These are phyloP conservation scores for Drosophila eohydei DNA, from an alignment of 2,888 invertebrate genomes.

Conservation along the genomic window DNA sequence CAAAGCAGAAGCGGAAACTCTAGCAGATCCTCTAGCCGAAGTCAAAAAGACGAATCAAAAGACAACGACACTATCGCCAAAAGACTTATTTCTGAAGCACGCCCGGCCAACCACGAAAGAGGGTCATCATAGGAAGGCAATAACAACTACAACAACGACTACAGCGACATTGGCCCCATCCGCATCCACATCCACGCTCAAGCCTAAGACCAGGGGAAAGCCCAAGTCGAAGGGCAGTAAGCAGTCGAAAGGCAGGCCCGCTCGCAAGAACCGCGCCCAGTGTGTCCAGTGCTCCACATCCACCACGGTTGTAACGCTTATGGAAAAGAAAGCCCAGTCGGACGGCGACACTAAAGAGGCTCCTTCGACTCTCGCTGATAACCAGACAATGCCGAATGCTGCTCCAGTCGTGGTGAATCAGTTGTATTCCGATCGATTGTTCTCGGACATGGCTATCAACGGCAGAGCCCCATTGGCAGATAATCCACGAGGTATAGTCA, in stretches of 20 bases:
- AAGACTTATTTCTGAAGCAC: constrained; percentile 45
- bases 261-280: not conserved
- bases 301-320: constrained; percentile 15
- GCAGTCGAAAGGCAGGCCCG: not conserved
- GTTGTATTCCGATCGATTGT: not conserved
- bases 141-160: not conserved
- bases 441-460: not conserved
- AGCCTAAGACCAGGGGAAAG: constrained; percentile 5
- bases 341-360: not conserved
- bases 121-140: not conserved
- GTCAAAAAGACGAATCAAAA: not conserved
- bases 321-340: not conserved
- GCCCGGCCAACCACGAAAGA: not conserved
- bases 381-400: not conserved
- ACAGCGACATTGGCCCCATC: not conserved
- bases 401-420: not conserved
- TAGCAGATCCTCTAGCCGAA: not conserved
- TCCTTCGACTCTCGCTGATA: not conserved
- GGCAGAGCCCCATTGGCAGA: not conserved
- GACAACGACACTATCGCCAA: constrained; percentile 41
- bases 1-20: constrained; percentile 2
- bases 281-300: not conserved
- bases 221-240: constrained; percentile 6
- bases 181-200: not conserved
- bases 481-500: too few relatives aligned